Evolutionary conservation across 2,797 vertebrate species (phyloP).

Genomic region (Dendrocincla fuliginosa): DNA sequence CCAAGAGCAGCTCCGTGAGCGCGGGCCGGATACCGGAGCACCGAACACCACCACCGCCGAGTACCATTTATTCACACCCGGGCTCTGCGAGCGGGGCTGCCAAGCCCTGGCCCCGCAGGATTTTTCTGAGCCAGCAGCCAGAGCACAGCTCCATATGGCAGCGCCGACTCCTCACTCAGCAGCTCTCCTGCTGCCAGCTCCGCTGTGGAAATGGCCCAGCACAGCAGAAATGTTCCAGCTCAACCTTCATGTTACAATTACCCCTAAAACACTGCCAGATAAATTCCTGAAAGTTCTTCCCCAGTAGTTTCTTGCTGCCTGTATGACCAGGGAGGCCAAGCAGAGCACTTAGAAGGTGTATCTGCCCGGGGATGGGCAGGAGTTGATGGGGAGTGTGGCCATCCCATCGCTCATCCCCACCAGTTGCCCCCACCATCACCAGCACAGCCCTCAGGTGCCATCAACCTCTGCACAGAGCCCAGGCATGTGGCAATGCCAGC

Average conservation of each 20-base stretch:
- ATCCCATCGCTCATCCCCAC: neutral
- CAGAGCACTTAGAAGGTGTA: neutral
- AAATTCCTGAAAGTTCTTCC: neutral
- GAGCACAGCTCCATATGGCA: slow-evolving; percentile 63
- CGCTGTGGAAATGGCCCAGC: neutral
- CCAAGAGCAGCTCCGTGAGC: neutral
- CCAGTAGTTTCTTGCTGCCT: neutral
- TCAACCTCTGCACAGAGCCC: neutral
- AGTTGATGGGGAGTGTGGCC: accelerated
- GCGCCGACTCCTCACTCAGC: slow-evolving; percentile 44
- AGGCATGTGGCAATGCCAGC: accelerated
- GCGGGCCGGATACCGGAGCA: neutral
- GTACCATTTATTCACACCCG: slow-evolving; percentile 14
- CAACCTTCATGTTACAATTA: neutral
- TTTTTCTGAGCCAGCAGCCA: slow-evolving; percentile 10
- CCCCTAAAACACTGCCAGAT: slow-evolving; percentile 24
- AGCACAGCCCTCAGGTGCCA: neutral
- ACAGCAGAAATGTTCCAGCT: slow-evolving; percentile 37
- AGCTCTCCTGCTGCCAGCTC: slow-evolving; percentile 48
- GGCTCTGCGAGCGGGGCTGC: slow-evolving; percentile 8
- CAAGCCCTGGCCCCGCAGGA: slow-evolving; percentile 25
- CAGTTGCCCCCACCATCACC: neutral
- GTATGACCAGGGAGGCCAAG: accelerated
- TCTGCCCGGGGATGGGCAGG: neutral
- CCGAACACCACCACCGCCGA: neutral